These are phyloP conservation scores for Kryptolebias ocellatus DNA, from an alignment of 2,797 vertebrate genomes.

Conservation along the genomic window DNA sequence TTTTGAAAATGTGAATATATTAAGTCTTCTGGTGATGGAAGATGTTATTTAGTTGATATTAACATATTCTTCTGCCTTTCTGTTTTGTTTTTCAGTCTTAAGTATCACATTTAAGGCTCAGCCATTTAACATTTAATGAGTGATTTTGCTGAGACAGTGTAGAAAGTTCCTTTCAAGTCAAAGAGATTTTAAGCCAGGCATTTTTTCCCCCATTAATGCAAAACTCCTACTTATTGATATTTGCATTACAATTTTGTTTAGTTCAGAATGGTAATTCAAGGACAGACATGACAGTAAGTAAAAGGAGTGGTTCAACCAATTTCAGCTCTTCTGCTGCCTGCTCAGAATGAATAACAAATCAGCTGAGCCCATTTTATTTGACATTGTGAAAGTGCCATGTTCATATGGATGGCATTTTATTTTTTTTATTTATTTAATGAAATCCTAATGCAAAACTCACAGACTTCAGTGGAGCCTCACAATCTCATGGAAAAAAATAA, in stretches of 20 bases:
- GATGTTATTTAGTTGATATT: background rate
- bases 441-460: slow-evolving; percentile 69
- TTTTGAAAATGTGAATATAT: no score
- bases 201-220: slow-evolving; percentile 13
- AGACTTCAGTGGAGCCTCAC: slow-evolving; percentile 65
- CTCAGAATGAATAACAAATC: slow-evolving; percentile 72
- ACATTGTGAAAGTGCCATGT: slow-evolving; percentile 76
- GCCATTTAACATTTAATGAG: slow-evolving; percentile 20
- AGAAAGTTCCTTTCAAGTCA: slow-evolving; percentile 2
- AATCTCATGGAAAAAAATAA: slow-evolving; percentile 45
- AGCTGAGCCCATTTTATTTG: slow-evolving; percentile 76
- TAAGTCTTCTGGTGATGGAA: background rate
- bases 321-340: slow-evolving; percentile 60
- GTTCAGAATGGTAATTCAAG: slow-evolving; percentile 65
- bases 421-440: slow-evolving; percentile 50
- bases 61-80: slow-evolving; percentile 2
- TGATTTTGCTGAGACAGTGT: background rate
- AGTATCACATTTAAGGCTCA: slow-evolving; percentile 25
- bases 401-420: slow-evolving; percentile 54
- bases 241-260: slow-evolving; percentile 47
- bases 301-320: slow-evolving; percentile 58
- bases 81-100: slow-evolving; percentile 2
- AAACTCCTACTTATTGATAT: slow-evolving; percentile 50
- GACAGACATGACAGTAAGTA: slow-evolving; percentile 55
- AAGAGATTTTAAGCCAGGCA: slow-evolving; percentile 5